A percentile compares a stretch with the other conserved stretches of the same genome.
Evolutionary conservation across 2,888 invertebrate genomes (phyloP).

Genomic region (Acrocera orbiculus): DNA sequence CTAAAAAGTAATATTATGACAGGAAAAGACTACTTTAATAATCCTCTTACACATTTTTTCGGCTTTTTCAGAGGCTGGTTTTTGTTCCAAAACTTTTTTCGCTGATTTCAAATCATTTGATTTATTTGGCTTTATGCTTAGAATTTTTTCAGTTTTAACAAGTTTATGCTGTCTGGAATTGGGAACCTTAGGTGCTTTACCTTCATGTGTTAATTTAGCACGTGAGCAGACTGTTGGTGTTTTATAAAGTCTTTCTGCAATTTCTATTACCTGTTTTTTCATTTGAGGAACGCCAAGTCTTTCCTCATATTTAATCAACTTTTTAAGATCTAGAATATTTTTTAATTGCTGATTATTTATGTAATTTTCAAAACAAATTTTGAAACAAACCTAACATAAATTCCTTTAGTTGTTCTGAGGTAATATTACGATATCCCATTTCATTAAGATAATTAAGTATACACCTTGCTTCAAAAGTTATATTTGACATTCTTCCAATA

Average conservation of each 20-base stretch:
- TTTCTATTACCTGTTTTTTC: slow-evolving; percentile 11
- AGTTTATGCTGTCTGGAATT: too few species aligned
- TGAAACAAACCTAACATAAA: slow-evolving; percentile 73
- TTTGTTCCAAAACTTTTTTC: background rate
- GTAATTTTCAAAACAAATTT: background rate
- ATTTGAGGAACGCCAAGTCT: slow-evolving; percentile 17
- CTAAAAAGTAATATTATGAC: slow-evolving; percentile 3
- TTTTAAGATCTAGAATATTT: slow-evolving; percentile 21
- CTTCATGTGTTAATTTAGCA: slow-evolving; percentile 19
- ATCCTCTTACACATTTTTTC: background rate
- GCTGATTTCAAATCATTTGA: too few species aligned
- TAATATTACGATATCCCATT: slow-evolving; percentile 58
- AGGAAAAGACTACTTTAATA: too few species aligned
- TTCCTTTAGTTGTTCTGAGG: slow-evolving; percentile 53
- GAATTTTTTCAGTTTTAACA: too few species aligned
- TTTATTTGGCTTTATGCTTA: too few species aligned
- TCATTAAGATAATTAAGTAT: slow-evolving; percentile 56
- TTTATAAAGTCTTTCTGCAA: slow-evolving; percentile 22
- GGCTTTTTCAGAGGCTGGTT: background rate
- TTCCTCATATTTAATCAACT: slow-evolving; percentile 29
- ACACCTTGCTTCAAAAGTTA: slow-evolving; percentile 48
- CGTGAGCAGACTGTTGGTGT: slow-evolving; percentile 29
- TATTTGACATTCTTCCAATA: slow-evolving; percentile 12
- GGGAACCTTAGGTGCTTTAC: too few species aligned
- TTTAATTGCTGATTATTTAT: background rate